phyloP scores from a whole-genome alignment of 2,888 invertebrate species.

The Cheiracanthium punctorium region DNA sequence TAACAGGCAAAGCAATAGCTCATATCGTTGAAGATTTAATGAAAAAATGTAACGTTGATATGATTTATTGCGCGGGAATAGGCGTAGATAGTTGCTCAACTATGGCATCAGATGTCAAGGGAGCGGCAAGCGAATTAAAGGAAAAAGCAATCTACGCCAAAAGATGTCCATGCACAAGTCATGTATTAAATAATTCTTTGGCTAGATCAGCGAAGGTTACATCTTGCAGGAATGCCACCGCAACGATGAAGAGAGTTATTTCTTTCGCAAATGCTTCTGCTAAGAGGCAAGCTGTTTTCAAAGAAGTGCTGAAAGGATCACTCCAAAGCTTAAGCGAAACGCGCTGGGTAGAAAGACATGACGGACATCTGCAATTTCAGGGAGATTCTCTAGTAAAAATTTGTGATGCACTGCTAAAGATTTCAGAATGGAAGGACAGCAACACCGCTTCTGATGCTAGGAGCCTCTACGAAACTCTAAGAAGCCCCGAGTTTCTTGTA shows the following conservation, averaged over 20 bases:
- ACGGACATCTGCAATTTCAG: not conserved
- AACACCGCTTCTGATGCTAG: not conserved
- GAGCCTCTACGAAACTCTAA: not conserved
- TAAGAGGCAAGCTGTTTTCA: not conserved
- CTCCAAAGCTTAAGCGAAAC: not conserved
- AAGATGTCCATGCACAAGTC: not conserved
- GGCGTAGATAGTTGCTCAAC: too few relatives aligned
- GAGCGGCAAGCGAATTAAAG: too few relatives aligned
- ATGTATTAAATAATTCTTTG: not conserved
- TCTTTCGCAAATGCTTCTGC: not conserved
- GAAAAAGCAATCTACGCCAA: not conserved
- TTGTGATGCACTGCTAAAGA: not conserved
- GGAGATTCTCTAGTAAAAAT: not conserved
- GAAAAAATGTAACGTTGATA: too few relatives aligned
- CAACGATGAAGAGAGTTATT: not conserved
- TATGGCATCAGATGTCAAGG: too few relatives aligned
- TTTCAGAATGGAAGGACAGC: not conserved
- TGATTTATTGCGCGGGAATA: too few relatives aligned
- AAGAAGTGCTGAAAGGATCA: not conserved
- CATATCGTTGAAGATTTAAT: too few relatives aligned
- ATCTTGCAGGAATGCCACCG: not conserved
- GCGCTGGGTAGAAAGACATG: slow-evolving; percentile 1
- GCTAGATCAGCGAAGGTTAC: not conserved
- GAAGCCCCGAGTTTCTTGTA: not conserved
- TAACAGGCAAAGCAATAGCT: too few relatives aligned